Evolutionary conservation across 2,888 invertebrate species (phyloP).

Genomic region (Oscheius sp.): DNA sequence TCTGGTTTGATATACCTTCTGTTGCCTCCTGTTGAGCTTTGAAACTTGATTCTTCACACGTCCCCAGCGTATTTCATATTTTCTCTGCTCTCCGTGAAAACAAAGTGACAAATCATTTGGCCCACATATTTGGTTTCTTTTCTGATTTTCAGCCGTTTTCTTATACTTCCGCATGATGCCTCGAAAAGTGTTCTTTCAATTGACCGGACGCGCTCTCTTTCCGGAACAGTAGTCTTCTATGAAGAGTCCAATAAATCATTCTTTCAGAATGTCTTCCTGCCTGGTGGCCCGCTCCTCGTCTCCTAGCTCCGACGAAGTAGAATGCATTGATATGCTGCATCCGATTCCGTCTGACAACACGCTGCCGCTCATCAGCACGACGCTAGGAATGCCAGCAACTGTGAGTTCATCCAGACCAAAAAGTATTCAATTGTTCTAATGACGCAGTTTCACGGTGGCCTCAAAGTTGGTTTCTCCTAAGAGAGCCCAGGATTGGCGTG

Average conservation of each 20-base stretch:
- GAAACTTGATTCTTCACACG: no score
- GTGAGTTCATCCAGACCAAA: conserved; percentile 36
- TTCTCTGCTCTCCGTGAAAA: neutral
- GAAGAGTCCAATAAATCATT: conserved; percentile 1
- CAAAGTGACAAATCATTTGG: conserved; percentile 7
- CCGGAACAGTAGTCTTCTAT: conserved; percentile 5
- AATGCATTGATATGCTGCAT: conserved; percentile 49
- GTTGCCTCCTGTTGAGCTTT: no score
- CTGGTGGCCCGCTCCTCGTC: conserved; percentile 29
- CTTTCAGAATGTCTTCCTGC: conserved; percentile 32
- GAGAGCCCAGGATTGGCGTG: neutral
- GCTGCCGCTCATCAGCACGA: conserved; percentile 49
- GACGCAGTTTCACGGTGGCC: neutral
- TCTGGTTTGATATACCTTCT: no score
- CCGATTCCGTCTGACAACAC: conserved; percentile 48
- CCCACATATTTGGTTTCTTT: neutral
- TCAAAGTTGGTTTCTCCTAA: neutral
- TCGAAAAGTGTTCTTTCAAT: neutral
- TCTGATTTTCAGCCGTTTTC: neutral
- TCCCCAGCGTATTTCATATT: neutral
- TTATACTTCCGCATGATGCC: conserved; percentile 4
- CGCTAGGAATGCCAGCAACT: conserved; percentile 51
- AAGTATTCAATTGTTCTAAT: neutral
- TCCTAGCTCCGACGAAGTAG: conserved; percentile 41
- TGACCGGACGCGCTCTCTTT: conserved; percentile 15